Base-by-base conservation (phyloP, 2,113 vertebrate genomes). In the Erythrocercus mccallii region DNA sequence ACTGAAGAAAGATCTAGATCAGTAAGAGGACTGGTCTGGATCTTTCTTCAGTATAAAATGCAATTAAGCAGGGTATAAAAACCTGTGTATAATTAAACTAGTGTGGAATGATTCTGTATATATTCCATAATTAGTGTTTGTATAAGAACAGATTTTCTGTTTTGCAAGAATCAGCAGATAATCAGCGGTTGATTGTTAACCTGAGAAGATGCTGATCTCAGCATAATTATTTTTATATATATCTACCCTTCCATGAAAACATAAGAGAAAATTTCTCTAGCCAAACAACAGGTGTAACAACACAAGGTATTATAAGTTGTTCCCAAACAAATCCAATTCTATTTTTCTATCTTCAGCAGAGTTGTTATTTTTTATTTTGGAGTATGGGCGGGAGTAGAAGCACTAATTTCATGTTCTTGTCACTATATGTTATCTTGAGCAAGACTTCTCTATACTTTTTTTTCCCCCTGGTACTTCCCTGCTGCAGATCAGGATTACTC, bases 71-170 rank as follows among this genome's bases (percentile, higher is more conserved):
- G 80, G 50, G 47, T 90, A 96, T 77, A 86, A 93, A 95, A 90
- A 50, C 48, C 45, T 82, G 81, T 62, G 37, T 92, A 74, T 96
- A 97, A 98, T 97, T 97, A 97, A 97, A 97, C 92, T 38, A 76
- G 77, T 97, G 93, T 97, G 81, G 92, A 94, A 70, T 81, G 79
- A 90, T 95, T 97, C 92, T 93, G 95, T 95, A 97, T 86, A 96
- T 97, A 96, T 83, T 95, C 94, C 47, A 91, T 97, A 97, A 98
- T 97, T 97, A 97, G 91, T 96, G 95, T 95, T 97, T 97, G 96
- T 94, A 96, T 94, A 91, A 96, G 94, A 94, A 77, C 91, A 90
- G 69, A 92, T 96, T 95, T 95, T 74, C 76, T 79, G 62, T 93
- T 91, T 96, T 91, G 91, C 96, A 97, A 88, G 96, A 95, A 90